Evolutionary conservation across 1,140 invertebrate genomes (phyloP), one percentile per base, ranked within the genome.

Genomic region (Calephelis nemesis): DNA sequence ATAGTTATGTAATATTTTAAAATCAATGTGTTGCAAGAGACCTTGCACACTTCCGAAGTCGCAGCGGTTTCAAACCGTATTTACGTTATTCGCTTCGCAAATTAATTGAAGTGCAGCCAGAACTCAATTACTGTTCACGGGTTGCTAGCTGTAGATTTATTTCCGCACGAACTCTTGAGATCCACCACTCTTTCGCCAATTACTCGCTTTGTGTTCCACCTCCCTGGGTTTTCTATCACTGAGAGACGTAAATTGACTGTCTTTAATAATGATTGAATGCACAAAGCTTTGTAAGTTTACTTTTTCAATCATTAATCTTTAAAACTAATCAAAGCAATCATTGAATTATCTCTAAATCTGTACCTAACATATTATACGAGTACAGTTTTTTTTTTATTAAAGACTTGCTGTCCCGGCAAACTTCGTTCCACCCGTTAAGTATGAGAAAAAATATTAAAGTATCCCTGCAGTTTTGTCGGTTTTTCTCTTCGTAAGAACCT

Each of bases 51-150:
- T 42, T 42, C 42, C 8, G 42, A 9, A 45, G 42, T 7, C 54
- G 10, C 30, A 40, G 30, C 58, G 30, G 12, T 40, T 60, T 42
- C 42, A 30, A 30, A 30, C n/a, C 52, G 52, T 67, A 52, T 50
- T 68, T 63, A 63, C 68, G 65, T 68, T 68, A 72, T 69, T 63
- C 70, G 70, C 64, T 66, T 69, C 69, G 66, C 67, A 71, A 77
- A 81, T 84, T 78, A 83, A 84, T 81, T 79, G 79, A 73, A 79
- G 72, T 73, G 67, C 72, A 67, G 64, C 64, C 74, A 66, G 68
- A 77, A 77, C 73, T 82, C 74, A 80, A 84, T 81, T 84, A 84
- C 66, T 52, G 65, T 54, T 69, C 71, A 50, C 63, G 62, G 68
- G 65, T 47, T 70, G 63, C 67, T 71, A 65, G 71, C 70, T 68